A percentile compares a stretch with the other conserved stretches of the same genome.
These are phyloP conservation scores for Harpagifer antarcticus DNA, from an alignment of 2,797 vertebrate genomes.

Conservation along the genomic window DNA sequence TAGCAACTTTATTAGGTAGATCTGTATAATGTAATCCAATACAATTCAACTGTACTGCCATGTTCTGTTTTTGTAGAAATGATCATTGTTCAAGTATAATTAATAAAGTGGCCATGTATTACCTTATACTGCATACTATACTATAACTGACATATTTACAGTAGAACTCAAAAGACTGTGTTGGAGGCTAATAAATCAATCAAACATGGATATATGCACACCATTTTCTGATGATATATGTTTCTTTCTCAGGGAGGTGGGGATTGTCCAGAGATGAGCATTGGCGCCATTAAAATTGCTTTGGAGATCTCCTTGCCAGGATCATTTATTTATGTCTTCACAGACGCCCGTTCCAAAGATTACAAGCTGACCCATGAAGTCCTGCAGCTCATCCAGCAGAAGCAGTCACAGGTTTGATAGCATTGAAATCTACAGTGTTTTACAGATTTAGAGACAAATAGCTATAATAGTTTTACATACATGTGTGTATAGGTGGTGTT, in stretches of 20 bases:
- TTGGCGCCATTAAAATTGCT: constrained; percentile 98
- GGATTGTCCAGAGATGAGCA: constrained; percentile 99
- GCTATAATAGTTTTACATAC: not conserved
- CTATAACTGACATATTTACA: not conserved
- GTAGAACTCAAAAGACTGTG: constrained; percentile 1
- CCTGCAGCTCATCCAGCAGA: constrained; percentile 97
- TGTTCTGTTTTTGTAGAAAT: not conserved
- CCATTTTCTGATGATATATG: constrained; percentile 22
- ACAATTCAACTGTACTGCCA: not conserved
- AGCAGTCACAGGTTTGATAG: constrained; percentile 94
- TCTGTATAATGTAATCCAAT: not conserved
- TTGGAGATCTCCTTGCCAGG: constrained; percentile 97
- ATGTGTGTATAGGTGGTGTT: constrained; percentile 92
- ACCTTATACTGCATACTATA: not conserved
- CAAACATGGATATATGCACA: not conserved
- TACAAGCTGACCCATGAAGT: constrained; percentile 94
- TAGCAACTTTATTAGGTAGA: not conserved
- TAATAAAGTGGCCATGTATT: not conserved
- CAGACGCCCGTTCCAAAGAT: constrained; percentile 97
- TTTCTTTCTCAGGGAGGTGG: constrained; percentile 90
- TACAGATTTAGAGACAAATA: not conserved
- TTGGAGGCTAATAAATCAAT: not conserved
- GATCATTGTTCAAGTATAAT: not conserved
- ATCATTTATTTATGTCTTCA: constrained; percentile 98
- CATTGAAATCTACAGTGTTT: not conserved